Base-by-base conservation (phyloP, 2,797 vertebrate species). In the Notolabrus celidotus region DNA sequence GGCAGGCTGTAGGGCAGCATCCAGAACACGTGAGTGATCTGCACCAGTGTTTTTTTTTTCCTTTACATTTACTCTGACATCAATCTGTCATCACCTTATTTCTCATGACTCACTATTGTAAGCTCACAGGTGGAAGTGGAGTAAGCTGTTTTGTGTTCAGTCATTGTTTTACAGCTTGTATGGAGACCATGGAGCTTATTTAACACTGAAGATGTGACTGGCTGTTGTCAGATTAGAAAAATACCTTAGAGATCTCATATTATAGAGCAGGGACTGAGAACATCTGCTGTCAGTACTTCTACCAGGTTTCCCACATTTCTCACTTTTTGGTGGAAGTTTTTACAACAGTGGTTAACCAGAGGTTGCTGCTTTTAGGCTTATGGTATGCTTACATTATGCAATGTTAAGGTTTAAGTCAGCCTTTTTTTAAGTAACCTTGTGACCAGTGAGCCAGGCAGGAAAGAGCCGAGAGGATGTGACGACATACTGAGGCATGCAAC, bases 381-480 rank as follows among this genome's bases (percentile, higher is more conserved):
- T 56, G 31, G 38, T 72, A 46, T 63, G 22, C 20, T 50, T 45
- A n/a, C 43, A 41, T 19, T 47, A 46, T 52, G 52, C 63, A n/a
- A 50, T 70, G 54, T 63, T 55, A 46, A 64, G 22, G 53, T 25
- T 42, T 53, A 22, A 81, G 46, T 51, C 17, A 39, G 45, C 20
- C 10, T 39, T 49, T 58, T n/a, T 19, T 55, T 50, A 50, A 59
- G 23, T 41, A 43, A 20, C 20, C 17, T 15, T 73, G 20, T 60
- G 29, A 51, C 25, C 23, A 3, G 6, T 66, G 43, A 54, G 67
- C 43, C 51, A 56, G 31, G 63, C 41, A 64, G 60, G 53, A 74
- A 80, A 42, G 15, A 55, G 22, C 62, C 65, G n/a, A 80, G 67
- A 90, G 86, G 82, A 89, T 87, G 68, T 90, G 79, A 86, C 90